These are phyloP conservation scores for Gavialis gangeticus DNA, from an alignment of 2,113 vertebrate species.

Conservation along the genomic window DNA sequence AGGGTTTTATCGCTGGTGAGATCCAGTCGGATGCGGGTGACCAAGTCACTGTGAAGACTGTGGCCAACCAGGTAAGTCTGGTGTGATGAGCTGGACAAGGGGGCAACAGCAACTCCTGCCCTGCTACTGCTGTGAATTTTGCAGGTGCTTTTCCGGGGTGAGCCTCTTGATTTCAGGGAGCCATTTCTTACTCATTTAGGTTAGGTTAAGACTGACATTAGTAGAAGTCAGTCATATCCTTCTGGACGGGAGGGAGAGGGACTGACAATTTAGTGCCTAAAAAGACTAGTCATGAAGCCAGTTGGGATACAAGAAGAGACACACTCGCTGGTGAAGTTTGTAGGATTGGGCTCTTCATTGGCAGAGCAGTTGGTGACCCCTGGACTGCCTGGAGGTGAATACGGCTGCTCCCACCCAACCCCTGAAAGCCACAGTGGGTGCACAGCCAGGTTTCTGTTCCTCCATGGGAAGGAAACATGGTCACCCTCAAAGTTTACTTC, in stretches of 20 bases:
- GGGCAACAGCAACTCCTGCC: background rate
- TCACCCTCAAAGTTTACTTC: background rate
- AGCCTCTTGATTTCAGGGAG: background rate
- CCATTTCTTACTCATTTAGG: too few species aligned
- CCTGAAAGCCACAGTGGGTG: too few species aligned
- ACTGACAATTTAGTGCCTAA: background rate
- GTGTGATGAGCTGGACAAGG: background rate
- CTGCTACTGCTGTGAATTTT: background rate
- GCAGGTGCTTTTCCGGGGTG: background rate
- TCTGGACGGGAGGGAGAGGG: background rate
- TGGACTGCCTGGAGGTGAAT: too few species aligned
- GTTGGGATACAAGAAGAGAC: background rate
- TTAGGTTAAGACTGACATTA: background rate
- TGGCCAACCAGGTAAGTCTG: conserved; percentile 38
- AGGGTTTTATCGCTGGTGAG: conserved; percentile 34
- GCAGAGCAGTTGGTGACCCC: too few species aligned
- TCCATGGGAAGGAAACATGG: background rate
- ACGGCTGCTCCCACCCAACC: too few species aligned
- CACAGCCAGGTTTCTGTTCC: too few species aligned
- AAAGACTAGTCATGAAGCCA: background rate
- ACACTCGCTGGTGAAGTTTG: background rate
- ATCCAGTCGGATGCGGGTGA: conserved; percentile 59
- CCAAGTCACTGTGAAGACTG: conserved; percentile 3
- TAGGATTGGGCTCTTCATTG: background rate
- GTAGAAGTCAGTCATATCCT: background rate